These are phyloP conservation scores for Arctopsyche grandis DNA, from an alignment of 1,140 invertebrate genomes.

Conservation along the genomic window DNA sequence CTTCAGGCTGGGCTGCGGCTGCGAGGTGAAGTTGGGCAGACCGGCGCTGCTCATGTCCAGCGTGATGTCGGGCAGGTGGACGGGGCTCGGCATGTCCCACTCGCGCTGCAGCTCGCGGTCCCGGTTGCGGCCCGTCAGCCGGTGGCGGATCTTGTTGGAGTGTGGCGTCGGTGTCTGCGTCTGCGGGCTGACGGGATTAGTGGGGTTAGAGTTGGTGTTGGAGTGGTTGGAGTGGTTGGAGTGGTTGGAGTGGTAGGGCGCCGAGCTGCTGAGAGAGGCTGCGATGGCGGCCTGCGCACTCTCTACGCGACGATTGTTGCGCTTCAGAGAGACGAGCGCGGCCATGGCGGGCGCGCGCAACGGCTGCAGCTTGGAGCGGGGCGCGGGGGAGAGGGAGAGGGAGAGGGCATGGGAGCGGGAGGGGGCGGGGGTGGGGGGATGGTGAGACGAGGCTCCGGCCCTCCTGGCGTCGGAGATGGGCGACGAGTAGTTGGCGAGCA, in stretches of 20 bases:
- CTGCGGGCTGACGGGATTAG: background rate
- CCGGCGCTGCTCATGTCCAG: background rate
- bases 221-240: background rate
- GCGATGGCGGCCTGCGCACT: conserved; percentile 43
- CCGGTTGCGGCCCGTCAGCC: conserved; percentile 12
- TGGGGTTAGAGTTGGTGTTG: background rate
- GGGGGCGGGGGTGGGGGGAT: background rate
- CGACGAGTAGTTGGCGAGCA: conserved; percentile 78
- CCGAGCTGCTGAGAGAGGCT: conserved; percentile 43
- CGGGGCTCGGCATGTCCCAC: conserved; percentile 24
- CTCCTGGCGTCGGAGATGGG: conserved; percentile 77
- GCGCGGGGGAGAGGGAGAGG: background rate
- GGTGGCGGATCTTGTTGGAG: conserved; percentile 28
- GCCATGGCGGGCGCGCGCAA: conserved; percentile 45
- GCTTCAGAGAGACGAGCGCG: conserved; percentile 46
- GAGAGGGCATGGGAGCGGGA: background rate
- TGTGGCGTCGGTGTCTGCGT: conserved; percentile 10
- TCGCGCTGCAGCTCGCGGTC: conserved; percentile 7
- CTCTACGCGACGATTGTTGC: conserved; percentile 34
- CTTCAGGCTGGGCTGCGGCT: background rate
- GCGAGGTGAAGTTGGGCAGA: conserved; percentile 10
- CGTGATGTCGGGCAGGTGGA: background rate
- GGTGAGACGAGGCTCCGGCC: conserved; percentile 59
- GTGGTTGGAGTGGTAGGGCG: conserved; percentile 14
- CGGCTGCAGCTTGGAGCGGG: conserved; percentile 19